phyloP scores from a whole-genome alignment of 2,797 vertebrate species.

The Pygocentrus nattereri region DNA sequence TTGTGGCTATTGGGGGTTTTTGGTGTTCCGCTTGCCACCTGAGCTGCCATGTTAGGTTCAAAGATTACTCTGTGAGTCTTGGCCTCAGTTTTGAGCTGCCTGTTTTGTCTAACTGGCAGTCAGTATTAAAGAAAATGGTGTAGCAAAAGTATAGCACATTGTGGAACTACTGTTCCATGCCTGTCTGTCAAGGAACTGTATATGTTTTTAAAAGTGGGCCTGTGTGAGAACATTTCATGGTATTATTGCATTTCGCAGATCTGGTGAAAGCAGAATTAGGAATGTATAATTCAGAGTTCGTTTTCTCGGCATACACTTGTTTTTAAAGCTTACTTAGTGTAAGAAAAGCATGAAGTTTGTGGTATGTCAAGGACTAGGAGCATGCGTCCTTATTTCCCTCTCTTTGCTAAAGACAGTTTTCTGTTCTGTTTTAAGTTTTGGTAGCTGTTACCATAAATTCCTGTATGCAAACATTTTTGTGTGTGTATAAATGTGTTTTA shows the following conservation, averaged over 20 bases:
- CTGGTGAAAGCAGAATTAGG: conserved; percentile 44
- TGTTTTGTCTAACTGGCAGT: conserved; percentile 41
- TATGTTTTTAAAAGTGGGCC: conserved; percentile 32
- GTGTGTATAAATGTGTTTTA: conserved; percentile 67
- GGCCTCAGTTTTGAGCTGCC: neutral
- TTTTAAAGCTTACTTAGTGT: conserved; percentile 45
- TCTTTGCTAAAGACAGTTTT: conserved; percentile 56
- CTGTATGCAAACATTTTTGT: conserved; percentile 46
- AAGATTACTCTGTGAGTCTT: conserved; percentile 32
- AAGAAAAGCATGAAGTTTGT: conserved; percentile 43
- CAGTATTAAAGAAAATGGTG: conserved; percentile 24
- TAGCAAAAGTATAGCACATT: conserved; percentile 20
- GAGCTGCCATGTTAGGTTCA: conserved; percentile 45
- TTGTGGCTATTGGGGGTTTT: conserved; percentile 54
- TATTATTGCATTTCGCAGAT: conserved; percentile 40
- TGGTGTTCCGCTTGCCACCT: conserved; percentile 52
- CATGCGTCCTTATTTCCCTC: conserved; percentile 53
- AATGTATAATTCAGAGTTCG: conserved; percentile 31
- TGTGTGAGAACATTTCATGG: conserved; percentile 39
- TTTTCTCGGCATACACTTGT: conserved; percentile 30
- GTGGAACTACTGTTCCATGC: conserved; percentile 16
- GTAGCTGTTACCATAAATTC: conserved; percentile 57
- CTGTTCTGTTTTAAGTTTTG: conserved; percentile 60
- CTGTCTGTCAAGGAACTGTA: conserved; percentile 16
- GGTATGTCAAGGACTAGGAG: conserved; percentile 42